phyloP scores from a whole-genome alignment of 1,140 invertebrate genomes.

The Penaeus vannamei region DNA sequence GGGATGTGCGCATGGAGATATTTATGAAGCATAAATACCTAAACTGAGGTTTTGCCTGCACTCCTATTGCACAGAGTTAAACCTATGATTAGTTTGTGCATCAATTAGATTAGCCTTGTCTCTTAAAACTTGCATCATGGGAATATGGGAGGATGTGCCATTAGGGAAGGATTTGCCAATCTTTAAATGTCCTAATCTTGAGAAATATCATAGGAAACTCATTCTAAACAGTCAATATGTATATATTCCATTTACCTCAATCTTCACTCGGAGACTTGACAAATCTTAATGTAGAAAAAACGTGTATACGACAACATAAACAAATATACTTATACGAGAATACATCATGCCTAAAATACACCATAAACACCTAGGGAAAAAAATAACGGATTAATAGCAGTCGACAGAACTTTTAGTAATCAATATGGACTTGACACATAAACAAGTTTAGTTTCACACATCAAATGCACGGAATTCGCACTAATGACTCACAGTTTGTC shows the following conservation, averaged over 20 bases:
- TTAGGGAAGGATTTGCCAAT: neutral
- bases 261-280: too few relatives aligned
- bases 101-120: neutral
- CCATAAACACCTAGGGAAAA: neutral
- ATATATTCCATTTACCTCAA: too few relatives aligned
- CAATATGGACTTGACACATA: conserved; percentile 25
- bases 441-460: neutral
- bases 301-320: neutral
- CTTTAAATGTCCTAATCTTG: neutral
- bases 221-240: neutral
- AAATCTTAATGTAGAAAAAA: too few relatives aligned
- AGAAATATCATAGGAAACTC: neutral
- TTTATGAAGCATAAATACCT: neutral
- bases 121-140: neutral
- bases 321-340: conserved; percentile 14
- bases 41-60: neutral
- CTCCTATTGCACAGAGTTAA: neutral
- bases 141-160: neutral
- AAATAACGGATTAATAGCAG: neutral
- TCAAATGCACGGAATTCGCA: neutral
- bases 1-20: neutral
- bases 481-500: conserved; percentile 59
- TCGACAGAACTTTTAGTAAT: neutral
- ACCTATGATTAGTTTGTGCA: neutral
- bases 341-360: neutral